Evolutionary conservation across 2,113 vertebrate species (phyloP).

Genomic region (Ranitomeya variabilis): DNA sequence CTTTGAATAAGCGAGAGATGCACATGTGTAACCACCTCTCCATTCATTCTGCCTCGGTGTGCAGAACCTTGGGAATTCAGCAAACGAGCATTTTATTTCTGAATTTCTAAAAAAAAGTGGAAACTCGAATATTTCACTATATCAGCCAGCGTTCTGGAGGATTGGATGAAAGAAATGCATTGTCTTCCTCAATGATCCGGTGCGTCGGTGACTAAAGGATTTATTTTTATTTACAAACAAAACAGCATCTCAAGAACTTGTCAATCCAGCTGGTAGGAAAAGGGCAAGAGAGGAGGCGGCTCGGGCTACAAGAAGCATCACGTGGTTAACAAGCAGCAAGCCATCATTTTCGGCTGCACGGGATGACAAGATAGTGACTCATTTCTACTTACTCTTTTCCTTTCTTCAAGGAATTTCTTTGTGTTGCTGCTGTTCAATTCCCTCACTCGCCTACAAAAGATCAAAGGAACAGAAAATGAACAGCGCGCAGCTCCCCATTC

Average conservation of each 20-base stretch:
- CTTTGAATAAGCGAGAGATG: too few species aligned
- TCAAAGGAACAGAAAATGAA: conserved; percentile 1
- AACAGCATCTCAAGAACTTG: neutral
- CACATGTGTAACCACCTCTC: too few species aligned
- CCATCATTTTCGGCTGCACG: neutral
- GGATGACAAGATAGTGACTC: conserved; percentile 19
- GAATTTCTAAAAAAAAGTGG: too few species aligned
- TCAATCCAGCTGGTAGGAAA: neutral
- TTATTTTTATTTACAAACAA: neutral
- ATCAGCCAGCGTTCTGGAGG: too few species aligned
- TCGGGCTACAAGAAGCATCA: conserved; percentile 11
- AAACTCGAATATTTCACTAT: too few species aligned
- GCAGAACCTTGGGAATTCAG: too few species aligned
- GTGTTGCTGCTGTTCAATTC: conserved; percentile 99
- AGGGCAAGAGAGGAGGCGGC: neutral
- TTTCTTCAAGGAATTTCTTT: conserved; percentile 98
- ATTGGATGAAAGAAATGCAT: neutral
- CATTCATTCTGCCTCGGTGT: too few species aligned
- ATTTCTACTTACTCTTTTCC: conserved; percentile 85
- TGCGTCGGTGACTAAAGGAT: neutral
- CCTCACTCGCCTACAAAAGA: conserved; percentile 83
- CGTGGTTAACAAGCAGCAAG: neutral
- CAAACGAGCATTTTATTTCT: too few species aligned
- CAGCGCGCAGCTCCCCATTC: neutral
- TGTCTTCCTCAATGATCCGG: neutral